Evolutionary conservation across 2,113 vertebrate species (phyloP).

Genomic region (Aegypius monachus): DNA sequence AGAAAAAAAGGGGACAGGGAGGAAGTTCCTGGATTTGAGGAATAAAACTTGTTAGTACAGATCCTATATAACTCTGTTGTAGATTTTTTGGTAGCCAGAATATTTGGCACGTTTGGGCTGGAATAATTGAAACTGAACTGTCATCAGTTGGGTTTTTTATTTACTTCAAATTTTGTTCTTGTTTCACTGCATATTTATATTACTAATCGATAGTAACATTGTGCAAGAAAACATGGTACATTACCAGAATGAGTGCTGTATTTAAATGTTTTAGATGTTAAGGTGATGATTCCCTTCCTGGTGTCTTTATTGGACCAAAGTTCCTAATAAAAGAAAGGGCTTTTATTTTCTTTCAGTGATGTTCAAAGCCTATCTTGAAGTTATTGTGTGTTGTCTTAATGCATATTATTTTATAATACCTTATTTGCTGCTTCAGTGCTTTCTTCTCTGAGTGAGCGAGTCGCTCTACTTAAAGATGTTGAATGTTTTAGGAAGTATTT

Average conservation of each 20-base stretch:
- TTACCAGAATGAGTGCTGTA: neutral
- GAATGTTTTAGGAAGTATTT: neutral
- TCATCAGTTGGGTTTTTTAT: neutral
- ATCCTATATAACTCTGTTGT: neutral
- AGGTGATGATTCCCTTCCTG: neutral
- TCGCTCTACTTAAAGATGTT: neutral
- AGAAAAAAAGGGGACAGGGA: rapidly evolving
- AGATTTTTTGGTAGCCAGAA: neutral
- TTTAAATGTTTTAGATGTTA: neutral
- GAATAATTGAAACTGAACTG: neutral
- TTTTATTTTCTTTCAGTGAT: neutral
- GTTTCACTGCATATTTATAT: neutral
- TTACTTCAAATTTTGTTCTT: neutral
- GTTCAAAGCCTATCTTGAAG: neutral
- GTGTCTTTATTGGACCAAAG: neutral
- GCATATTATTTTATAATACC: neutral
- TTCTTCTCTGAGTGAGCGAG: neutral
- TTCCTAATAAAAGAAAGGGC: neutral
- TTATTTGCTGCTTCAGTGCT: neutral
- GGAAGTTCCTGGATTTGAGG: neutral
- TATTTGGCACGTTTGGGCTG: neutral
- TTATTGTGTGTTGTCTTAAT: neutral
- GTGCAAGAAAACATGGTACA: neutral
- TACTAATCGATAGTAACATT: neutral
- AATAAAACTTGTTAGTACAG: neutral